Conservation (phyloP, 2,888 invertebrate species). For the Labia minor region DNA sequence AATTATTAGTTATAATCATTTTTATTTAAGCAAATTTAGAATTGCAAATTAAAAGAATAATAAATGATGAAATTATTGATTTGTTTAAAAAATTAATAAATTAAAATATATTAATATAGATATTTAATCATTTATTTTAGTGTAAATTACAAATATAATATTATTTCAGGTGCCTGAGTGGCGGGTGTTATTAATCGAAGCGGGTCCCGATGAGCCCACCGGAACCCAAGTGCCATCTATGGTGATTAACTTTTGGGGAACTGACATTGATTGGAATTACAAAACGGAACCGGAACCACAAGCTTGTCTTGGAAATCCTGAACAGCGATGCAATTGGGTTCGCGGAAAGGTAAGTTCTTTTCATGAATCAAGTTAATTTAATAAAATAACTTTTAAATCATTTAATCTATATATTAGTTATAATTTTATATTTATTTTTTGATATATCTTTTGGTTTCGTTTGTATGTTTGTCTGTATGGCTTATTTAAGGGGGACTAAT, state of each 20-base stretch:
- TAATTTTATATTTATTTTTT: not conserved
- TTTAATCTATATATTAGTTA: not conserved
- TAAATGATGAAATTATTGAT: no score
- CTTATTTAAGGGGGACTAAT: no score
- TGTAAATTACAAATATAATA: no score
- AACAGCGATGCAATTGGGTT: conserved; percentile 41
- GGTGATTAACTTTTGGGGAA: conserved; percentile 31
- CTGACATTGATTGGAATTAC: conserved; percentile 40
- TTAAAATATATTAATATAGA: no score
- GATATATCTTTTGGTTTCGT: not conserved
- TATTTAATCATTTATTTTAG: no score
- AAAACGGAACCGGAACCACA: conserved; percentile 38
- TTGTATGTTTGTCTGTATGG: no score
- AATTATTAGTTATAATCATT: no score
- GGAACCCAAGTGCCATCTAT: conserved; percentile 38
- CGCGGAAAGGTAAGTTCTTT: conserved; percentile 46
- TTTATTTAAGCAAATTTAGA: no score
- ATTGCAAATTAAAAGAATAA: no score
- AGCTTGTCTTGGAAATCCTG: conserved; percentile 34
- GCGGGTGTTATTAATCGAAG: conserved; percentile 54
- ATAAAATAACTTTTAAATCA: no score
- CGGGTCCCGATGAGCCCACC: conserved; percentile 59
- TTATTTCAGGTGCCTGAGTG: conserved; percentile 41
- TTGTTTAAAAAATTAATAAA: no score
- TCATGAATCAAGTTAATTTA: no score